Percentiles rank a stretch among this genome's conserved stretches.
Evolutionary conservation across 2,113 vertebrate genomes (phyloP).

Genomic region (Thinocorus orbignyianus): DNA sequence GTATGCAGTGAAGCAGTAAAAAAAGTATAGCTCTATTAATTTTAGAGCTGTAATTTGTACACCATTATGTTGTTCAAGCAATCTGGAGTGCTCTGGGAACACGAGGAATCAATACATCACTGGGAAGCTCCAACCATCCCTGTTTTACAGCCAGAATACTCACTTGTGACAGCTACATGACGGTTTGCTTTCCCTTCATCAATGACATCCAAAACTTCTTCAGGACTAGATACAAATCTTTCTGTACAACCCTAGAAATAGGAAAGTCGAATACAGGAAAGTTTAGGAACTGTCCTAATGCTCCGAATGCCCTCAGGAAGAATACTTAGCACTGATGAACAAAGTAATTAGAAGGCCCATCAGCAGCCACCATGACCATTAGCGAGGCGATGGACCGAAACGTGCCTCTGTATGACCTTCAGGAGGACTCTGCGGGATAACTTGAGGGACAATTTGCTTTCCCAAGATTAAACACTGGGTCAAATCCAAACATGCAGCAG

Average conservation of each 20-base stretch:
- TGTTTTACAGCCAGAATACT: not conserved
- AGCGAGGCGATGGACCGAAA: not conserved
- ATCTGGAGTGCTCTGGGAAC: not conserved
- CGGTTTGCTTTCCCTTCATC: slow-evolving; percentile 96
- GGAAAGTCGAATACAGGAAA: not conserved
- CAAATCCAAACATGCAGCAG: not conserved
- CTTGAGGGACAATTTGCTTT: not conserved
- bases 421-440: not conserved
- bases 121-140: not conserved
- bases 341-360: not conserved
- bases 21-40: not conserved
- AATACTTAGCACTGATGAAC: not conserved
- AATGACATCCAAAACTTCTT: slow-evolving; percentile 96
- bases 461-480: not conserved
- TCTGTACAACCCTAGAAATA: slow-evolving; percentile 90
- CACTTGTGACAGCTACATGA: slow-evolving; percentile 95
- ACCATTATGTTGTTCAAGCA: accelerated
- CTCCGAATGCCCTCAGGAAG: not conserved
- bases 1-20: accelerated
- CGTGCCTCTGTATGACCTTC: accelerated
- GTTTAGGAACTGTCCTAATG: not conserved
- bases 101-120: not conserved
- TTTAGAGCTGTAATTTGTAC: not conserved
- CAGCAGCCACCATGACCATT: accelerated
- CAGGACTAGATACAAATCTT: slow-evolving; percentile 94